These are phyloP conservation scores for Thymelicus lineola DNA, from an alignment of 2,888 invertebrate genomes.

Conservation along the genomic window DNA sequence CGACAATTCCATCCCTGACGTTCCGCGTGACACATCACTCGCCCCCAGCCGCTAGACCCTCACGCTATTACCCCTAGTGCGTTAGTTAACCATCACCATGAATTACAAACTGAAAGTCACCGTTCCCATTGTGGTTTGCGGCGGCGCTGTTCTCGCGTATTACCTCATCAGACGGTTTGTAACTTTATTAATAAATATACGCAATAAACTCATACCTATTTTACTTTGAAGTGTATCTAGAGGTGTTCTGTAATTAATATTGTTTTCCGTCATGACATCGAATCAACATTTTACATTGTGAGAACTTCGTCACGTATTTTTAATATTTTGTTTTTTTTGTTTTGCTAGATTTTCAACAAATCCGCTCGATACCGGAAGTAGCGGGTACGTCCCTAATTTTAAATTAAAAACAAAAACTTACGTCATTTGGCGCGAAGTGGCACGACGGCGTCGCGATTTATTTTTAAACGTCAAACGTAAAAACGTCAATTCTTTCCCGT, in stretches of 20 bases:
- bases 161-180: slow-evolving; percentile 84
- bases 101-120: slow-evolving; percentile 82
- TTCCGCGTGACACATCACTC: slow-evolving; percentile 62
- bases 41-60: slow-evolving; percentile 57
- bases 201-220: slow-evolving; percentile 18
- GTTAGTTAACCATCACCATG: slow-evolving; percentile 63
- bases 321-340: slow-evolving; percentile 20
- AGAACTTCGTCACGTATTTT: not conserved
- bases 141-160: slow-evolving; percentile 81
- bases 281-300: not conserved
- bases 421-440: slow-evolving; percentile 31
- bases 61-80: slow-evolving; percentile 46
- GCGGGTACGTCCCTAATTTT: slow-evolving; percentile 66
- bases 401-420: slow-evolving; percentile 22
- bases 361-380: slow-evolving; percentile 56
- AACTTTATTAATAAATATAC: slow-evolving; percentile 48
- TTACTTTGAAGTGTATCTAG: slow-evolving; percentile 10
- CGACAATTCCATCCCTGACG: slow-evolving; percentile 62
- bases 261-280: slow-evolving; percentile 5
- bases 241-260: slow-evolving; percentile 8
- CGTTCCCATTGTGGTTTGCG: slow-evolving; percentile 81
- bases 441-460: slow-evolving; percentile 34
- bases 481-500: slow-evolving; percentile 25
- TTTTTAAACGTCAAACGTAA: slow-evolving; percentile 40
- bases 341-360: slow-evolving; percentile 38